Base-by-base conservation (phyloP, 2,797 vertebrate genomes). In the Enteromius radiatus region DNA sequence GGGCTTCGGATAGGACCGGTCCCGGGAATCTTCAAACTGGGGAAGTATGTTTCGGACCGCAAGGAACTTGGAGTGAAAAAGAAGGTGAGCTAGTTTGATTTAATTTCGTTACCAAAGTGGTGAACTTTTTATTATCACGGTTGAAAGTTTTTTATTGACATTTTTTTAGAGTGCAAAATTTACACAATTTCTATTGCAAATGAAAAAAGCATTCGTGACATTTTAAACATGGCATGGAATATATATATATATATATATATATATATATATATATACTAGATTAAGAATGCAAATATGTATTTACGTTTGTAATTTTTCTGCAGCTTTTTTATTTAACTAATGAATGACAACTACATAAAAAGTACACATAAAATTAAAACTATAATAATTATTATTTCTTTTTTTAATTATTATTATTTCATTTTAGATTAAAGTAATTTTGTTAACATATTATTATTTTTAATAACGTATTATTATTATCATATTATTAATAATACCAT, bases 1-100 rank as follows among this genome's bases (percentile, higher is more conserved):
- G 97, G 97, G 84, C 94, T 98, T 90, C 96, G 97, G 82, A 93
- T 98, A 84, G 95, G 95, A 90, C 95, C 95, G 90, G 95, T 97
- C 84, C 95, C 96, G 33, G 97, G 98, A 86, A 90, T 94, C 94
- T 99, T 98, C 94, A 98, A 96, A 93, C 94, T 99, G 89, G 98
- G 98, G 89, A 99, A 98, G 94, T 98, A 97, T 94, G 93, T 97
- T 89, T 96, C 97, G 85, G 98, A 99, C 91, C 97, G 97, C 84
- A 98, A 95, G 89, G 98, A 99, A 88, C 93, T 95, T 80, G 97
- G 96, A 94, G 93, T 95, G 82, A 99, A 96, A 91, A 99, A 98
- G 94, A 99, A 98, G 96, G 97, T 98, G 92, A 78, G 84, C n/a
- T 63, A 74, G 28, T 59, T 67, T 52, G 65, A 79, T 38, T 63